These are phyloP conservation scores for Odocoileus hemionus DNA, from an alignment of 2,113 vertebrate genomes.

Conservation along the genomic window DNA sequence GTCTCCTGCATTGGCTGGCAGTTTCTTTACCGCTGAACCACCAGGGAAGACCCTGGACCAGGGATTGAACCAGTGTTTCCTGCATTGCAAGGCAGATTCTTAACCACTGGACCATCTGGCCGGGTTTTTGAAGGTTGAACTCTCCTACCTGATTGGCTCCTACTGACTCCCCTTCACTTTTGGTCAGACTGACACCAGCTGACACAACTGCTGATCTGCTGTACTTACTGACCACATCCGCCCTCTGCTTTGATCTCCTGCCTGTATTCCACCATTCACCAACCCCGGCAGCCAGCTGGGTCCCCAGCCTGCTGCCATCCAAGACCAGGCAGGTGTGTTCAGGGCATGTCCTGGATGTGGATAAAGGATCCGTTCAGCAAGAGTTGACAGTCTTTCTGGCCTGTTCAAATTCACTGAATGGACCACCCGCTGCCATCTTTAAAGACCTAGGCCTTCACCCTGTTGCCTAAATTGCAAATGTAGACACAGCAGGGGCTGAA, in stretches of 20 bases:
- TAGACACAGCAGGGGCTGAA: not conserved
- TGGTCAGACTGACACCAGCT: not conserved
- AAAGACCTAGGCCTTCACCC: not conserved
- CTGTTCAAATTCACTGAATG: not conserved
- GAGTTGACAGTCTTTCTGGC: not conserved
- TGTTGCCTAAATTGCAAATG: not conserved
- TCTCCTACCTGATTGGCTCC: not conserved
- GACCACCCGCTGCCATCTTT: not conserved
- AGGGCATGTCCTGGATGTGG: not conserved
- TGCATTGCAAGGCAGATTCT: not conserved
- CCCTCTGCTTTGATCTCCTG: not conserved
- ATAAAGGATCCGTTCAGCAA: not conserved
- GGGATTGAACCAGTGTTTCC: not conserved
- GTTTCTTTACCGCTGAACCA: not conserved
- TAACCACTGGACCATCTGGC: not conserved
- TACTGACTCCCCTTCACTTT: not conserved
- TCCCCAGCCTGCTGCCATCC: not conserved
- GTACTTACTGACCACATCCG: not conserved
- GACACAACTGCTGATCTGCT: not conserved
- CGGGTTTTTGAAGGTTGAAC: not conserved
- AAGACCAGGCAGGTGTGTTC: not conserved
- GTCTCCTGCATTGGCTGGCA: not conserved
- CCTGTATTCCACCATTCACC: not conserved
- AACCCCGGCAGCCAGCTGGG: not conserved
- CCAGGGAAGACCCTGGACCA: not conserved